Evolutionary conservation across 2,797 vertebrate genomes (phyloP).

Genomic region (Malacoraja senta): DNA sequence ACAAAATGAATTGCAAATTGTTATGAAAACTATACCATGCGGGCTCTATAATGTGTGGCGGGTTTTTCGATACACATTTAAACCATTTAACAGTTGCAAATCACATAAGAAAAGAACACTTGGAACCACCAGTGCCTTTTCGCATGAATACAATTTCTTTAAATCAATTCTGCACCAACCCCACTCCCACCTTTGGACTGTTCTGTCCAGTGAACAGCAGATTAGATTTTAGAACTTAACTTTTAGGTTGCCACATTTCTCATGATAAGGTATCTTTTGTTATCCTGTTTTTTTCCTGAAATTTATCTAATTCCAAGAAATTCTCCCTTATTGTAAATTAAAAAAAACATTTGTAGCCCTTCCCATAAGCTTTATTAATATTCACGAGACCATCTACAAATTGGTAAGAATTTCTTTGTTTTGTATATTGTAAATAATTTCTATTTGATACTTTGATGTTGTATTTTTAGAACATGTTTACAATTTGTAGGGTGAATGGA

Average conservation of each 20-base stretch:
- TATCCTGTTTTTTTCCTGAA: not conserved
- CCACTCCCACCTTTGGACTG: not conserved
- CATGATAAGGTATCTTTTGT: slow-evolving; percentile 6
- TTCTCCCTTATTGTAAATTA: not conserved
- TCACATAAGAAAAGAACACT: not conserved
- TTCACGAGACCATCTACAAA: not conserved
- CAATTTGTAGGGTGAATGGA: not conserved
- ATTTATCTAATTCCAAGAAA: not conserved
- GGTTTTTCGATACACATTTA: not conserved
- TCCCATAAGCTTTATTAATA: not conserved
- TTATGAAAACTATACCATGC: not conserved
- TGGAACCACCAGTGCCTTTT: not conserved
- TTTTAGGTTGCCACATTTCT: slow-evolving; percentile 18
- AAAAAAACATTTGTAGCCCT: not conserved
- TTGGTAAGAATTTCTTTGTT: not conserved
- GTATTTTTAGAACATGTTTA: not conserved
- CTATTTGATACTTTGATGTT: not conserved
- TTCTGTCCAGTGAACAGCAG: not conserved
- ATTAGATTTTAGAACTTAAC: slow-evolving; percentile 20
- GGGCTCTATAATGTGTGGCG: not conserved
- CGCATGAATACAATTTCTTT: not conserved
- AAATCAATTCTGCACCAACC: not conserved
- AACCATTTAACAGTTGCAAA: not conserved
- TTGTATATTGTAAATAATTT: not conserved
- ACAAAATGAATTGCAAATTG: not conserved